Conservation (phyloP, 2,113 vertebrate species). For the Nothocercus julius region DNA sequence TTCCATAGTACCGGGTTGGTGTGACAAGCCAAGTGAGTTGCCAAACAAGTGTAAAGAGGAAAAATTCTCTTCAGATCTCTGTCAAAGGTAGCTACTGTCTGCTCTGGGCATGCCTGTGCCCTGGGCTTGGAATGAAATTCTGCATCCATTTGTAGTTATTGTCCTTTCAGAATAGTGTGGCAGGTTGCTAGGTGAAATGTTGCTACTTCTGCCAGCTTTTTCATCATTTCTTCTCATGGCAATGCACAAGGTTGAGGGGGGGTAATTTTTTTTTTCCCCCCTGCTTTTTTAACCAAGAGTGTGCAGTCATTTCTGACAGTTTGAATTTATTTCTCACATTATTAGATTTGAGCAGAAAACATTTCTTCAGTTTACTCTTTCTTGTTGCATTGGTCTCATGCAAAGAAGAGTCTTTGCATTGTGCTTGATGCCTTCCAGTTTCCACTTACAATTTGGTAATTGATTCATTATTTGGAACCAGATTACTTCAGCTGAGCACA, state of each 20-base stretch:
- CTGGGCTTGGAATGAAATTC: neutral
- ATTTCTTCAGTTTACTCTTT: slow-evolving; percentile 6
- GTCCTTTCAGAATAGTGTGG: neutral
- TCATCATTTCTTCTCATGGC: neutral
- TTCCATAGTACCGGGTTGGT: neutral
- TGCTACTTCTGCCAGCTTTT: neutral
- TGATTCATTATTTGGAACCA: slow-evolving; percentile 36
- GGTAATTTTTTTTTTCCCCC: slow-evolving; percentile 3
- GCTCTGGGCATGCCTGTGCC: neutral
- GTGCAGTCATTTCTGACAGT: neutral
- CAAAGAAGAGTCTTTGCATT: neutral
- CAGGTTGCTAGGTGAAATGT: slow-evolving; percentile 1
- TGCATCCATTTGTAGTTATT: neutral
- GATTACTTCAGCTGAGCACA: slow-evolving; percentile 15
- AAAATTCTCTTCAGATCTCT: neutral
- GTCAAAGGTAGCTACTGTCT: neutral
- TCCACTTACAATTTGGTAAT: slow-evolving; percentile 24
- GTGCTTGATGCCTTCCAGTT: slow-evolving; percentile 8
- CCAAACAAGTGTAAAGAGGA: neutral
- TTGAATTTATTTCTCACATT: neutral
- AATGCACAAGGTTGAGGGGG: neutral
- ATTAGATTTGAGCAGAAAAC: neutral
- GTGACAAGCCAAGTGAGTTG: neutral
- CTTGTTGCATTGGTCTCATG: neutral
- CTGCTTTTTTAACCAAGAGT: neutral